A percentile compares a stretch with the other conserved stretches of the same genome.
These are phyloP conservation scores for Onychorhynchus coronatus DNA, from an alignment of 2,113 vertebrate genomes.

Conservation along the genomic window DNA sequence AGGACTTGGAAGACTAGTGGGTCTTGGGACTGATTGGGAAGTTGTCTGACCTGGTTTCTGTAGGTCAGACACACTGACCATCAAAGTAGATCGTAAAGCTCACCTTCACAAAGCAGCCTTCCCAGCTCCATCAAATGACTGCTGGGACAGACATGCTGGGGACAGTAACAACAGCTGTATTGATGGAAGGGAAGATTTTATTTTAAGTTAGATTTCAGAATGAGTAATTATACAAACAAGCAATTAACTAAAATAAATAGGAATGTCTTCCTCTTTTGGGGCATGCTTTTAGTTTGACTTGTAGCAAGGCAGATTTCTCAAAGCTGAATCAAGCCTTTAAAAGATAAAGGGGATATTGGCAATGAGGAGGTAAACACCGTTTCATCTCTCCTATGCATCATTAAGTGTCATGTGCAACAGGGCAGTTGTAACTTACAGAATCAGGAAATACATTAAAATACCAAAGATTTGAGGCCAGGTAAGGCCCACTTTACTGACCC, in stretches of 20 bases:
- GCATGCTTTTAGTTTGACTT: neutral
- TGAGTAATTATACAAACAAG: slow-evolving; percentile 57
- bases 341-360: neutral
- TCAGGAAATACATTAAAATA: slow-evolving; percentile 50
- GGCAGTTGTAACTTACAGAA: slow-evolving; percentile 25
- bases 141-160: neutral
- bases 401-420: neutral
- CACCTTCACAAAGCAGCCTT: slow-evolving; percentile 23
- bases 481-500: neutral
- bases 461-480: neutral
- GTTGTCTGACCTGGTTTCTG: neutral
- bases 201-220: slow-evolving; percentile 10
- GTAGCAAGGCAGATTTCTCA: neutral
- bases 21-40: neutral
- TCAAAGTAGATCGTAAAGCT: neutral
- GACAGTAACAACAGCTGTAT: slow-evolving; percentile 32
- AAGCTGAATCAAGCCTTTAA: slow-evolving; percentile 8
- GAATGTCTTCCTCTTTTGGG: neutral
- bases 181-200: slow-evolving; percentile 24
- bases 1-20: neutral
- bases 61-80: neutral
- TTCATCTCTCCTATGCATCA: neutral
- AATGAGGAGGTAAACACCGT: neutral
- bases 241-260: slow-evolving; percentile 53
- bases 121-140: neutral